These are phyloP conservation scores for Brachyptera putata DNA, from an alignment of 2,888 invertebrate species.

Conservation along the genomic window DNA sequence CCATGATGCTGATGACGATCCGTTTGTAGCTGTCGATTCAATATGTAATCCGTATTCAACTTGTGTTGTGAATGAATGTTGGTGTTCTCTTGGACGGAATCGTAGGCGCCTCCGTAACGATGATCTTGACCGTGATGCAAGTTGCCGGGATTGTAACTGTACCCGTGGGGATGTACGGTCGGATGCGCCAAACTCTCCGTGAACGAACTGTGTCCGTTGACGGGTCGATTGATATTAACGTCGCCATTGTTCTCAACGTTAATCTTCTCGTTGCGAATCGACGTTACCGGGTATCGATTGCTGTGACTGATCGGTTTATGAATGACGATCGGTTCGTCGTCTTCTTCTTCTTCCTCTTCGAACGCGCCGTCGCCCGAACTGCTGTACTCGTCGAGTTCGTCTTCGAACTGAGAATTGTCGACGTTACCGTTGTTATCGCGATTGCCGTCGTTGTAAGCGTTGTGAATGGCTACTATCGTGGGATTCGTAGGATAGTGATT, in stretches of 20 bases:
- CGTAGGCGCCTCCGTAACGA: neutral
- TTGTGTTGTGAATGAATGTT: conserved; percentile 24
- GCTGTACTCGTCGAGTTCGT: conserved; percentile 11
- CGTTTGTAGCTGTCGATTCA: conserved; percentile 17
- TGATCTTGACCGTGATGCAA: neutral
- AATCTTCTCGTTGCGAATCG: conserved; percentile 15
- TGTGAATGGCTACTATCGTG: conserved; percentile 3
- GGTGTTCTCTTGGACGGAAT: neutral
- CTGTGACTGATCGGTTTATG: neutral
- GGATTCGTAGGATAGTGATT: too few species aligned
- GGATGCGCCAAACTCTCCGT: conserved; percentile 9
- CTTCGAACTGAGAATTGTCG: conserved; percentile 29
- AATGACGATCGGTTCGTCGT: conserved; percentile 22
- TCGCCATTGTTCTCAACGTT: conserved; percentile 6
- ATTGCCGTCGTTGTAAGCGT: conserved; percentile 19
- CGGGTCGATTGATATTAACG: neutral
- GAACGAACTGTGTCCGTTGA: conserved; percentile 4
- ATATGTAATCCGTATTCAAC: conserved; percentile 21
- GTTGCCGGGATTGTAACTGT: neutral
- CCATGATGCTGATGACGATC: conserved; percentile 24
- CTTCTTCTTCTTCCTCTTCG: conserved; percentile 25
- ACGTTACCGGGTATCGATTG: conserved; percentile 23
- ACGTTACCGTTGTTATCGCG: conserved; percentile 15
- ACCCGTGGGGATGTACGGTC: neutral
- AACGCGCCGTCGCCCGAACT: conserved; percentile 8